These are phyloP conservation scores for Atlantisia rogersi DNA, from an alignment of 2,113 vertebrate species.

Conservation along the genomic window DNA sequence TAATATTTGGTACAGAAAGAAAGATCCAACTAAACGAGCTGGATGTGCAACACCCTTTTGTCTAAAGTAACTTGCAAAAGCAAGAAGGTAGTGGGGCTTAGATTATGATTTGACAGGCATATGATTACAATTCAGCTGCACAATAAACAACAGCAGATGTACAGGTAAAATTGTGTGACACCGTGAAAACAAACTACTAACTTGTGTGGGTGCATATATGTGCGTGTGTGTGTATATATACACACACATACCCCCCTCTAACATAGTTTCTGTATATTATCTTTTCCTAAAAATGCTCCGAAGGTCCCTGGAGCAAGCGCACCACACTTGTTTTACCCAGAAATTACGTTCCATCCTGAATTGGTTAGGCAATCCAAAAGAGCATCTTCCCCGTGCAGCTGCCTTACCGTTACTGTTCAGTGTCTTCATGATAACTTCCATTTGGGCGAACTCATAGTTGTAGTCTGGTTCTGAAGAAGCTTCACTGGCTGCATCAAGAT, in stretches of 20 bases:
- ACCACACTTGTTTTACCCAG: not conserved
- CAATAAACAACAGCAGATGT: not conserved
- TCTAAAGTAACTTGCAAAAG: not conserved
- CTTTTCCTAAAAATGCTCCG: not conserved
- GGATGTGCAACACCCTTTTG: not conserved
- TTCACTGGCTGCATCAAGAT: conserved; percentile 94
- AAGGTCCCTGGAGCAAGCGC: not conserved
- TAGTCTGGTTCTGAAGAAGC: conserved; percentile 98
- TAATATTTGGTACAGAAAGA: not conserved
- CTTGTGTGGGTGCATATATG: not conserved
- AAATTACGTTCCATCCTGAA: not conserved
- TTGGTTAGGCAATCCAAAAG: not conserved
- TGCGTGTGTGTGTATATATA: too few species aligned
- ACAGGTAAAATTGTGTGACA: not conserved
- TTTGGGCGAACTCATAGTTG: conserved; percentile 98
- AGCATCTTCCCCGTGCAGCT: not conserved
- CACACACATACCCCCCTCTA: not conserved
- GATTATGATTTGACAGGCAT: not conserved
- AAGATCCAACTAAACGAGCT: not conserved
- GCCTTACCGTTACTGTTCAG: conserved; percentile 92
- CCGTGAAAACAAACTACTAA: not conserved
- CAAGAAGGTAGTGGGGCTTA: not conserved
- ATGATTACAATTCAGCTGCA: not conserved
- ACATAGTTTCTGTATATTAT: not conserved
- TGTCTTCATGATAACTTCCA: conserved; percentile 99